Conservation (phyloP, 1,140 invertebrate genomes). For the Musca domestica region DNA sequence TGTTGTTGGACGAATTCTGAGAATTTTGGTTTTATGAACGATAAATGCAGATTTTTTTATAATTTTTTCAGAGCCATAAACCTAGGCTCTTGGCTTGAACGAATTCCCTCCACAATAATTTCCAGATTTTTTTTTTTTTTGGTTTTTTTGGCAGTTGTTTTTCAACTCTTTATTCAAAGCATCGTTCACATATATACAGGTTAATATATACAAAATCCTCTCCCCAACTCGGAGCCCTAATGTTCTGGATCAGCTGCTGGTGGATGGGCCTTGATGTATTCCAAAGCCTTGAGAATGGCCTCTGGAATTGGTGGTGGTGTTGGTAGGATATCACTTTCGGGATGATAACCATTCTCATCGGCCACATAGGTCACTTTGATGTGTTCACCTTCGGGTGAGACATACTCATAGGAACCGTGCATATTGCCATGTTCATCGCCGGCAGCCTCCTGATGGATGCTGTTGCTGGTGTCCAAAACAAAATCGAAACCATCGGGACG, state of each 20-base stretch:
- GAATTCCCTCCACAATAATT: too few relatives aligned
- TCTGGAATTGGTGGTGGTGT: slow-evolving; percentile 59
- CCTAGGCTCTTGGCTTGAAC: too few relatives aligned
- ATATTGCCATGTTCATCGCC: slow-evolving; percentile 53
- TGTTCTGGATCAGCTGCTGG: not conserved
- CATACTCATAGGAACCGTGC: slow-evolving; percentile 38
- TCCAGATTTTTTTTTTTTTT: too few relatives aligned
- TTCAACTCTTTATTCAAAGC: too few relatives aligned
- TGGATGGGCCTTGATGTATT: slow-evolving; percentile 50
- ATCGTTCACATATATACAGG: too few relatives aligned
- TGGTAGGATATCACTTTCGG: slow-evolving; percentile 55
- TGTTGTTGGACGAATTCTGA: too few relatives aligned
- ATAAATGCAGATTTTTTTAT: too few relatives aligned
- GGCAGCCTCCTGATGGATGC: slow-evolving; percentile 57
- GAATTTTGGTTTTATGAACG: too few relatives aligned
- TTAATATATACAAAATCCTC: too few relatives aligned
- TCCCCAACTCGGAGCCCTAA: too few relatives aligned
- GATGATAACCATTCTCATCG: slow-evolving; percentile 51
- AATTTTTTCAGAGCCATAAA: too few relatives aligned
- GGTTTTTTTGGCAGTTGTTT: too few relatives aligned
- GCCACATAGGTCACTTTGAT: slow-evolving; percentile 56
- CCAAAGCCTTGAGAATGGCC: slow-evolving; percentile 53
- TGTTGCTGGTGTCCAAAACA: slow-evolving; percentile 59
- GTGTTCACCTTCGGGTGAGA: slow-evolving; percentile 42
- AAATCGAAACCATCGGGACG: slow-evolving; percentile 53